Evolutionary conservation across 1,140 invertebrate genomes (phyloP), one percentile per base, ranked within the genome.

Genomic region (Lordiphosa clarofinis): DNA sequence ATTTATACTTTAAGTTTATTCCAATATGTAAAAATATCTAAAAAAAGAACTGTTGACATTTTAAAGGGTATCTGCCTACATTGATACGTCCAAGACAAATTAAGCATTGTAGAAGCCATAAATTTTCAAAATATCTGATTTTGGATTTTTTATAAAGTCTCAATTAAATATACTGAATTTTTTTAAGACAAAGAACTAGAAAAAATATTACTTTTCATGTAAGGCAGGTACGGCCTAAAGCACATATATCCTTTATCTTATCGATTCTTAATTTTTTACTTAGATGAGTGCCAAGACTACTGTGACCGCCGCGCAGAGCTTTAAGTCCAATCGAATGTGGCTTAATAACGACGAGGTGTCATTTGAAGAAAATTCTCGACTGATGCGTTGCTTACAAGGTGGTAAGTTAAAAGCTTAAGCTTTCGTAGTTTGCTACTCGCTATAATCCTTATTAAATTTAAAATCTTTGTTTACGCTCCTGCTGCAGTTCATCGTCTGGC

Each of bases 261-360:
- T 55, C 36, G 35, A 61, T 12, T 9, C 35, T 13, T 31, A 53
- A 40, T 36, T 58, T 33, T 21, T 39, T 46, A 40, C 8, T 8
- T 74, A 97, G 94, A 93, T 99, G 92, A 94, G 94, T 89, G 94
- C 97, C 10, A 97, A 95, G 90, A 99, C 98, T 47, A 96, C 96
- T 36, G 93, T 98, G 4, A 92, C 93, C 79, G 91, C 92, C 3
- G 93, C 93, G 74, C 90, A 93, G 40, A 88, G 91, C 8, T 97
- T 98, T 75, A 91, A 90, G 55, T 90, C 93, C 74, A 94, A 98
- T 89, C 90, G 90, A 82, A 94, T 99, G 72, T 98, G 96, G 96
- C 89, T 99, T 10, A 99, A 99, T 91, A 95, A 94, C 61, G 92
- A 94, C 63, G 94, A 96, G 89, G 93, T 96, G 81, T 90, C 91